phyloP scores from a whole-genome alignment of 53 echinoderm and acorn worm species.

The Mesocentrotus franciscanus region DNA sequence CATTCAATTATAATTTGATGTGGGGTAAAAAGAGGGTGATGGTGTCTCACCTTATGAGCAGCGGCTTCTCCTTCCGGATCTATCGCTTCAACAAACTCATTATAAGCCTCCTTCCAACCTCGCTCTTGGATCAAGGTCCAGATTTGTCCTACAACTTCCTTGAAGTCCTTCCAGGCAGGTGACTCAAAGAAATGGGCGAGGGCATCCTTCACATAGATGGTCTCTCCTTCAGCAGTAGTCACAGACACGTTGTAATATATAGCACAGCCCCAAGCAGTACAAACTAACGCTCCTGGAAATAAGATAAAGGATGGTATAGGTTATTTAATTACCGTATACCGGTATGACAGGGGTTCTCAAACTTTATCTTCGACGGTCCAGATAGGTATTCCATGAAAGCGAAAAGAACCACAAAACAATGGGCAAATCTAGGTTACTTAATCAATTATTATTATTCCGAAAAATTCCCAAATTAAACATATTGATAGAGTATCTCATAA shows the following conservation, averaged over 20 bases:
- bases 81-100: conserved; percentile 81
- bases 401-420: too few species aligned
- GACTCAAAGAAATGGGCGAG: conserved; percentile 92
- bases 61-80: conserved; percentile 93
- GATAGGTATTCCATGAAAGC: too few species aligned
- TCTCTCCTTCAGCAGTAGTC: conserved; percentile 88
- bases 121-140: conserved; percentile 65
- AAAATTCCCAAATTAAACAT: too few species aligned
- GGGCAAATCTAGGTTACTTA: too few species aligned
- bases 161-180: conserved; percentile 92
- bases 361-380: too few species aligned
- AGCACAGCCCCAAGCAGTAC: conserved; percentile 75
- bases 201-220: conserved; percentile 85
- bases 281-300: conserved; percentile 75
- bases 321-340: background rate
- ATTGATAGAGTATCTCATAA: too few species aligned
- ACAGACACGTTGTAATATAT: conserved; percentile 90
- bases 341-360: too few species aligned
- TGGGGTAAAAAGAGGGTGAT: too few species aligned
- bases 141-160: conserved; percentile 74
- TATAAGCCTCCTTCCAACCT: conserved; percentile 90
- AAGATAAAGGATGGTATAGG: background rate
- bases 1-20: too few species aligned
- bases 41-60: conserved; percentile 77
- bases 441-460: too few species aligned